Evolutionary conservation across 1,140 invertebrate species (phyloP).

Genomic region (Muscidifurax raptorellus): DNA sequence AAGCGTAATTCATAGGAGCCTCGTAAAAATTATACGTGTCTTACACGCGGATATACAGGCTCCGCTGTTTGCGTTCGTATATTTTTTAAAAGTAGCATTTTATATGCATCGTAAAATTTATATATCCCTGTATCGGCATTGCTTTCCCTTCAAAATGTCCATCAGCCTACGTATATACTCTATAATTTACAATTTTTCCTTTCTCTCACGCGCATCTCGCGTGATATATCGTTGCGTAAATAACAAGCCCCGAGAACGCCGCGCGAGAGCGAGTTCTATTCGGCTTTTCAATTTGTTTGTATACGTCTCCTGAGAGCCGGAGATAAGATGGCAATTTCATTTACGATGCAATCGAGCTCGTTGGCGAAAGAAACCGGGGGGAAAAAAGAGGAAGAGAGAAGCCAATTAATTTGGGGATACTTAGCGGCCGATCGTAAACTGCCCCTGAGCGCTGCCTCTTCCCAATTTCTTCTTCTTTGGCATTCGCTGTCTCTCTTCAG

Average conservation of each 20-base stretch:
- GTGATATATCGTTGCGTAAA: not conserved
- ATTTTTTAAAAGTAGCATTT: no score
- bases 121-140: no score
- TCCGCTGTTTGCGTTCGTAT: no score
- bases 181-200: not conserved
- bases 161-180: no score
- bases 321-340: conserved; percentile 48
- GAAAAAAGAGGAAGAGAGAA: conserved; percentile 28
- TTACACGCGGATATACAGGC: no score
- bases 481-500: conserved; percentile 12
- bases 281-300: conserved; percentile 50
- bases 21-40: no score
- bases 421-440: conserved; percentile 60
- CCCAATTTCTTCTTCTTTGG: conserved; percentile 45
- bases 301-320: not conserved
- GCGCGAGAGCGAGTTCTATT: not conserved
- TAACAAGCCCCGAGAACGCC: not conserved
- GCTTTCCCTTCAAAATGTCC: no score
- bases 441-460: conserved; percentile 55
- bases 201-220: not conserved
- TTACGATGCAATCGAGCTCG: conserved; percentile 52
- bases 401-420: conserved; percentile 67
- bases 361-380: conserved; percentile 21
- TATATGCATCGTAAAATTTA: no score
- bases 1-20: no score